These are phyloP conservation scores for Anorthoa munda DNA, from an alignment of 2,888 invertebrate species.

Conservation along the genomic window DNA sequence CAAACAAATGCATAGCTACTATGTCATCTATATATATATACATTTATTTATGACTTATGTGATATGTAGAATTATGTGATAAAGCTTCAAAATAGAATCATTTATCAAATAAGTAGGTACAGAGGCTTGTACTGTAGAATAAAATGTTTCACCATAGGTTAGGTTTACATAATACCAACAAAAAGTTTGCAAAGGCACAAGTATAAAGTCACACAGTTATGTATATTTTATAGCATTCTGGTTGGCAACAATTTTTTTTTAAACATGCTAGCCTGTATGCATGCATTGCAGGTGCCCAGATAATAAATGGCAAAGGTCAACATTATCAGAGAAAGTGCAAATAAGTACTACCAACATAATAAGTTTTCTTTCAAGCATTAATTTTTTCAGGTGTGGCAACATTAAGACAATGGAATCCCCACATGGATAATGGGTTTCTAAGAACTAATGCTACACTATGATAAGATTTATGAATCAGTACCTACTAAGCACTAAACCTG, in stretches of 20 bases:
- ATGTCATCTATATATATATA: neutral
- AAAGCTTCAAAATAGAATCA: neutral
- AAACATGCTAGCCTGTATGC: slow-evolving; percentile 54
- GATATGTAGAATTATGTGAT: neutral
- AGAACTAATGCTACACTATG: slow-evolving; percentile 48
- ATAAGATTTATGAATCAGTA: slow-evolving; percentile 63
- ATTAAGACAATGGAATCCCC: slow-evolving; percentile 40
- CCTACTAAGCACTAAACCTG: slow-evolving; percentile 40
- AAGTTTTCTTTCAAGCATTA: slow-evolving; percentile 42
- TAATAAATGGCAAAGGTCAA: slow-evolving; percentile 73
- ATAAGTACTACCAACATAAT: slow-evolving; percentile 63
- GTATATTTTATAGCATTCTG: slow-evolving; percentile 28
- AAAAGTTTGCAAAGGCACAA: slow-evolving; percentile 4
- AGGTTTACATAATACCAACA: slow-evolving; percentile 4
- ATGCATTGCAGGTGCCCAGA: slow-evolving; percentile 70
- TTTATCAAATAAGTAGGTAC: neutral
- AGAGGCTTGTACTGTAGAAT: neutral
- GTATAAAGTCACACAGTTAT: neutral
- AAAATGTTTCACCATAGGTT: neutral
- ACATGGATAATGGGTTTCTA: slow-evolving; percentile 41
- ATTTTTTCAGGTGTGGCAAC: slow-evolving; percentile 61
- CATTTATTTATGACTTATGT: too few species aligned
- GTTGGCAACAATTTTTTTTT: slow-evolving; percentile 57
- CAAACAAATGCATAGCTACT: slow-evolving; percentile 1
- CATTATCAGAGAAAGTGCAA: slow-evolving; percentile 73